Percentiles rank a stretch among this genome's conserved stretches.
Conservation (phyloP, 2,113 vertebrate genomes). For the Tragelaphus buxtoni region DNA sequence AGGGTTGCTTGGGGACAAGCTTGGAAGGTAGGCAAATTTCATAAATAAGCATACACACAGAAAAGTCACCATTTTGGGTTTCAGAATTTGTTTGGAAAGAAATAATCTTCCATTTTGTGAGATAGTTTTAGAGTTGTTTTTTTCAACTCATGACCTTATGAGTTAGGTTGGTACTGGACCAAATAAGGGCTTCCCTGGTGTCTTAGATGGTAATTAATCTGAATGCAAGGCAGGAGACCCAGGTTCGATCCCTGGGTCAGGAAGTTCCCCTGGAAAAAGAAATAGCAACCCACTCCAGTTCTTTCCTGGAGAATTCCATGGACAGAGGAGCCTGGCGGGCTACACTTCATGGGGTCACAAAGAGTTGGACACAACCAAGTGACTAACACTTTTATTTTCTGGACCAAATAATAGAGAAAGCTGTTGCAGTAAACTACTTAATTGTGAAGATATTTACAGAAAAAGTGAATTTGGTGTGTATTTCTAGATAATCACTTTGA, state of each 20-base stretch:
- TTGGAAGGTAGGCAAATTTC: conserved; percentile 86
- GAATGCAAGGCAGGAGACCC: background rate
- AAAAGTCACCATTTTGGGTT: background rate
- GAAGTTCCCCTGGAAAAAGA: background rate
- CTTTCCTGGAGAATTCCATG: background rate
- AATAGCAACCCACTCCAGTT: background rate
- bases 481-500: background rate
- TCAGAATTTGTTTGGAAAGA: background rate
- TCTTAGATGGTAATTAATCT: background rate
- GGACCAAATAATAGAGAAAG: background rate
- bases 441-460: background rate
- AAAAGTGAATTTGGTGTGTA: background rate
- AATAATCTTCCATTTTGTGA: background rate
- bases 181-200: background rate
- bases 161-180: background rate
- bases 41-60: background rate
- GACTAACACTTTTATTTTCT: background rate
- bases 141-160: background rate
- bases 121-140: background rate
- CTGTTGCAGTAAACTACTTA: background rate
- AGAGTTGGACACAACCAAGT: accelerated
- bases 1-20: conserved; percentile 89
- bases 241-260: background rate
- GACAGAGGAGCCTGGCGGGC: background rate
- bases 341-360: background rate